These are phyloP conservation scores for Ascaphus truei DNA, from an alignment of 2,113 vertebrate species.

Conservation along the genomic window DNA sequence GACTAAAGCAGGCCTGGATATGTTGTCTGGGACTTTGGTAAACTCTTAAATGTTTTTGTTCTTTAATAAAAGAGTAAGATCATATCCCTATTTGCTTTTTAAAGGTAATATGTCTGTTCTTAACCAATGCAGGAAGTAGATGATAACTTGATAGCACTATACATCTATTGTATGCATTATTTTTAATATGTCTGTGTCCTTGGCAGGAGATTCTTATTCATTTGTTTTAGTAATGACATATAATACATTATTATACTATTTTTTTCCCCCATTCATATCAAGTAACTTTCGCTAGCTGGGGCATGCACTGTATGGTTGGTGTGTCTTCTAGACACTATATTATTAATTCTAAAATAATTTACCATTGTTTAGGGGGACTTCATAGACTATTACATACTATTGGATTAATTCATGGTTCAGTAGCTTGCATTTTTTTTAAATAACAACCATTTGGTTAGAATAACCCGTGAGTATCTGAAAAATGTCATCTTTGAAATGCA, in stretches of 20 bases:
- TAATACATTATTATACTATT: neutral
- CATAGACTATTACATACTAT: neutral
- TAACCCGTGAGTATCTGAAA: no score
- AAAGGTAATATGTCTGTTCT: neutral
- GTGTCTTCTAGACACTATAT: neutral
- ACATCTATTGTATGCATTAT: neutral
- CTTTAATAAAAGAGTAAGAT: neutral
- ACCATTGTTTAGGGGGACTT: neutral
- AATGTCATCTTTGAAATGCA: no score
- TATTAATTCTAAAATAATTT: neutral
- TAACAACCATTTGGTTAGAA: no score
- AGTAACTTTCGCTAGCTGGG: neutral
- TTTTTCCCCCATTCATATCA: neutral
- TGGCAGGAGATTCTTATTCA: neutral
- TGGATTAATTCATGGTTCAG: no score
- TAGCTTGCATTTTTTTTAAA: no score
- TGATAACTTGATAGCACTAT: constrained; percentile 9
- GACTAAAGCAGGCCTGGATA: neutral
- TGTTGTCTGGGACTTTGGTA: neutral
- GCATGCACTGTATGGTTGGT: neutral
- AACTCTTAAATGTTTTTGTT: neutral
- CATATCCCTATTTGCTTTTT: neutral
- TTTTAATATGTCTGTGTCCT: neutral
- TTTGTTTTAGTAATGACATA: neutral
- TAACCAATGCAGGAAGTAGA: neutral